phyloP scores from a whole-genome alignment of 2,113 vertebrate species.

The Psittacula cyanocephala region DNA sequence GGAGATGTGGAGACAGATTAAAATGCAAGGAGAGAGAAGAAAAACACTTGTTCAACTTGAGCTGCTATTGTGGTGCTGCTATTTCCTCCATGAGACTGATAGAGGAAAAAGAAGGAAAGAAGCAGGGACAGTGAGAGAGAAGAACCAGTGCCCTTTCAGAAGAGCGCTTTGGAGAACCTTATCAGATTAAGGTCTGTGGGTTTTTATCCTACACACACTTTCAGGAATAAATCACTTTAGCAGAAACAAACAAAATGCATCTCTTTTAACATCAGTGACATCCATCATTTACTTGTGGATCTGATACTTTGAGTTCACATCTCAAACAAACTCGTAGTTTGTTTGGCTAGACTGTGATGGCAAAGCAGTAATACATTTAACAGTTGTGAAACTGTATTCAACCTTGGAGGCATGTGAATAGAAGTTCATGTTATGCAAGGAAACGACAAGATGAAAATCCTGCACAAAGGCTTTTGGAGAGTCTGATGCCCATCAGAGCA shows the following conservation, averaged over 20 bases:
- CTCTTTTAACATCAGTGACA: not conserved
- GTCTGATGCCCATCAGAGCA: rapidly evolving
- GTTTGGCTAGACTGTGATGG: not conserved
- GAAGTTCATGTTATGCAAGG: not conserved
- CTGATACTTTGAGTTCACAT: not conserved
- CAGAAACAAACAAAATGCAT: rapidly evolving
- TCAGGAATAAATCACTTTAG: not conserved
- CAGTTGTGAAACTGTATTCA: not conserved
- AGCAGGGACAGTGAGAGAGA: not conserved
- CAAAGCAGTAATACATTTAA: not conserved
- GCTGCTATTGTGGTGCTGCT: not conserved
- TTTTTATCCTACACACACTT: not conserved
- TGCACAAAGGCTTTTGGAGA: not conserved
- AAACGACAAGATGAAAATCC: rapidly evolving
- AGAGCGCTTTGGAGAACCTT: not conserved
- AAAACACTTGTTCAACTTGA: not conserved
- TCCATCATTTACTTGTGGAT: rapidly evolving
- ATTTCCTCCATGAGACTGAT: not conserved
- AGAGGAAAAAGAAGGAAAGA: not conserved
- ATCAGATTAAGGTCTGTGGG: not conserved
- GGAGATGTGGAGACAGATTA: not conserved
- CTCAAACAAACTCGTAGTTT: not conserved
- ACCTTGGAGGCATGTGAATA: rapidly evolving
- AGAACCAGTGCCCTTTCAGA: not conserved
- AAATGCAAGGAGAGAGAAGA: not conserved